Evolutionary conservation across 2,797 vertebrate species (phyloP), one percentile per base, ranked within the genome.

Genomic region (Urophycis tenuis): DNA sequence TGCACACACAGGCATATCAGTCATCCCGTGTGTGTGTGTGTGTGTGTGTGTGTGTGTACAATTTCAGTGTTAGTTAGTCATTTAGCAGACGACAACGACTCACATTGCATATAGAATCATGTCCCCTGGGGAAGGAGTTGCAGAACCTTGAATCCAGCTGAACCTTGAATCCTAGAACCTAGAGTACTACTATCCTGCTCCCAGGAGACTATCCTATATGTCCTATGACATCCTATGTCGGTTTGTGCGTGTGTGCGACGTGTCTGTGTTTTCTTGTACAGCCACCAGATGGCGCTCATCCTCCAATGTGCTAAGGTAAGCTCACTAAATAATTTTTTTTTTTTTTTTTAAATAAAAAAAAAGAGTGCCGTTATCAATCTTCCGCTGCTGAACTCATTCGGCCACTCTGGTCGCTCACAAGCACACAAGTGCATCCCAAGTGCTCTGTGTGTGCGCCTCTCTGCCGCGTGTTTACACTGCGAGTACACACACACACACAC

Each of bases 1-100:
- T 99, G 87, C 35, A 36, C 35, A 6, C 11, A 10, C 1, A 10
- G 11, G 5, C 35, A 36, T 8, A 36, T 36, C 35, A 36, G 39
- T 41, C 39, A 41, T 41, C 14, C 11, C 17, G 41, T 45, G 34
- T 35, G 34, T 35, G 34, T 35, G 34, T 35, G 34, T 35, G 34
- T 35, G 34, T 35, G 41, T 45, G 45, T 6, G 45, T 49, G 45
- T 5, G 17, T 49, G 17, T 19, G 41, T 49, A 36, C 36, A 7
- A 4, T 11, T 36, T 36, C 8, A 36, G 36, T 36, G 11, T 36
- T 36, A 36, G 33, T 34, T 34, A 3, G 33, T 34, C 33, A 34
- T 11, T 36, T 36, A 36, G 36, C 36, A 36, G 36, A 36, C 8
- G 36, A 36, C 6, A 36, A 9, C 36, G 36, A 11, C 36, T 36